Evolutionary conservation across 2,113 vertebrate species (phyloP), one percentile per base, ranked within the genome.

Genomic region (Otocyon megalotis): DNA sequence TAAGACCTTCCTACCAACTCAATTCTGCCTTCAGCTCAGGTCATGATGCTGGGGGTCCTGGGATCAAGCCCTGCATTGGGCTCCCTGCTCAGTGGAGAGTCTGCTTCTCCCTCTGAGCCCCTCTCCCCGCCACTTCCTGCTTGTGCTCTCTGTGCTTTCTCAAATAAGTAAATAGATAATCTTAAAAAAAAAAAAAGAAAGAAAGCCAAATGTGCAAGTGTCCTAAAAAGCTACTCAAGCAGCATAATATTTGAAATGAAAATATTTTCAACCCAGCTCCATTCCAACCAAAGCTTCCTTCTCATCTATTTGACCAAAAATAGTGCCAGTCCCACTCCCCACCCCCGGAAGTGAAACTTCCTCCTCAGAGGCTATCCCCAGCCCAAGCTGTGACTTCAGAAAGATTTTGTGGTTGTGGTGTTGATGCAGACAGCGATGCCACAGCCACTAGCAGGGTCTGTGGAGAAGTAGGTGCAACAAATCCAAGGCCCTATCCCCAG

Each of bases 151-250:
- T 43, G 14, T 14, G 15, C 37, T 48, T 43, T 48, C 43, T 30
- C 72, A 77, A 50, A 77, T 77, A 77, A 28, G 50, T 24, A 37
- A 22, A 37, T 9, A 77, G 20, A 43, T 43, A 69, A 69, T 69
- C 16, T 50, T 77, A 17, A 77, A 77, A 48, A 74, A 43, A 37
- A 28, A 50, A 96, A 95, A 76, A 90, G 37, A 89, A 43, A 43
- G 43, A 5, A 43, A 82, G 89, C 28, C 37, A 90, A 80, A 76
- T 56, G 11, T 84, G 9, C 17, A 65, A 62, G 11, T 79, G 0
- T 90, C 56, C 50, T 81, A 97, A 94, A 97, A 94, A 96, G 43
- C 8, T 56, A 84, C 11, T 93, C 76, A 54, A 76, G 9, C 20
- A 83, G 43, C 48, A 91, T 15, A 54, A 65, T 96, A 96, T 16